Conservation (phyloP, 1,140 invertebrate species). For the Dryas iulia region DNA sequence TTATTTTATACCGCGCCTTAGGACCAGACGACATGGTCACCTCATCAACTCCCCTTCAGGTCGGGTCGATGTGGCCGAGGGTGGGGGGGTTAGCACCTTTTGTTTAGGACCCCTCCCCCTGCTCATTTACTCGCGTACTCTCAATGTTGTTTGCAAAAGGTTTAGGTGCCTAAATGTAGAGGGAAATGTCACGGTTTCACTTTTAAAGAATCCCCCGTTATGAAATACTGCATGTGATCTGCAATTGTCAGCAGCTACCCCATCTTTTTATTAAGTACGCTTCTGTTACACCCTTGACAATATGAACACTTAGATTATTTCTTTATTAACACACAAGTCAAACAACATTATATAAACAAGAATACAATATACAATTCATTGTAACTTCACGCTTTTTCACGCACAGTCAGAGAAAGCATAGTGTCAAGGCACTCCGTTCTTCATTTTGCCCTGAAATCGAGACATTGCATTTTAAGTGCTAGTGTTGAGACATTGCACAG, state of each 20-base stretch:
- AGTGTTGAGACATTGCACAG: too few species aligned
- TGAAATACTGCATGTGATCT: slow-evolving; percentile 33
- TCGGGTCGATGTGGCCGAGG: slow-evolving; percentile 58
- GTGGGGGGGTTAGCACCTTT: slow-evolving; percentile 68
- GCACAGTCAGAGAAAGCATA: too few species aligned
- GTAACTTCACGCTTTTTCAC: too few species aligned
- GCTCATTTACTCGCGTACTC: slow-evolving; percentile 71
- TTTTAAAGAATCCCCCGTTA: slow-evolving; percentile 53
- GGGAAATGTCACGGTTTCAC: slow-evolving; percentile 76
- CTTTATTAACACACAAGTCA: background rate
- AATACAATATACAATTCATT: too few species aligned
- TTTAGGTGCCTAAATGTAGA: slow-evolving; percentile 76
- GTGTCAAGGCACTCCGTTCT: too few species aligned
- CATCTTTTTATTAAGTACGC: background rate
- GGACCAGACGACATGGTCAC: slow-evolving; percentile 38
- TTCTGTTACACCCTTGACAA: background rate
- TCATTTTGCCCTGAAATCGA: too few species aligned
- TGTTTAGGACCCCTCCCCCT: slow-evolving; percentile 70
- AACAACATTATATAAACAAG: background rate
- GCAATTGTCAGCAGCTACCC: background rate
- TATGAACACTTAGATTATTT: background rate
- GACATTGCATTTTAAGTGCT: too few species aligned
- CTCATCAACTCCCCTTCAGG: slow-evolving; percentile 46
- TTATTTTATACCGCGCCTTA: background rate
- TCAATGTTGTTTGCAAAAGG: slow-evolving; percentile 75